Percentiles rank a stretch among this genome's conserved stretches.
Conservation (phyloP, 2,113 vertebrate genomes). For the Silurus glanis region DNA sequence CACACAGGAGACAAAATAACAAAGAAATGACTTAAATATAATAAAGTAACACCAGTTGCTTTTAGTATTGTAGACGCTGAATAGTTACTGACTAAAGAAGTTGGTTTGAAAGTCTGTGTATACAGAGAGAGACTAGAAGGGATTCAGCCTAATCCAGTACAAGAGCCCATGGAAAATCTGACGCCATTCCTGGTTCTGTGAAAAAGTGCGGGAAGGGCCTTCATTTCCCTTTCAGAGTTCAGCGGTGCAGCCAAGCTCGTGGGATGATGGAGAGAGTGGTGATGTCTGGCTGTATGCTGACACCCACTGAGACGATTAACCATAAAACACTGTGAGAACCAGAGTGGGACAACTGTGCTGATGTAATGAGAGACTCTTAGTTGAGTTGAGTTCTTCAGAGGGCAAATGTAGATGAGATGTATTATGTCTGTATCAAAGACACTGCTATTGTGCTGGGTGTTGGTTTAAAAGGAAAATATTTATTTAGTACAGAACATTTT, state of each 20-base stretch:
- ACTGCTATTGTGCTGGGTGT: neutral
- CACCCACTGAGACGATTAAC: conserved; percentile 32
- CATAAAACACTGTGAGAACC: conserved; percentile 30
- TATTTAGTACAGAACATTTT: neutral
- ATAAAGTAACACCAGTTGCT: neutral
- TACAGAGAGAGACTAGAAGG: conserved; percentile 1
- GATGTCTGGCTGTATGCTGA: conserved; percentile 27
- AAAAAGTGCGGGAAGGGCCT: conserved; percentile 34
- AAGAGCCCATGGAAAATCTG: conserved; percentile 38
- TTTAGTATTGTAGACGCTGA: neutral
- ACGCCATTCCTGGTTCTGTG: conserved; percentile 30
- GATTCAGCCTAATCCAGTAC: conserved; percentile 14
- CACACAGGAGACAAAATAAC: neutral
- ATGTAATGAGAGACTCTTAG: conserved; percentile 14
- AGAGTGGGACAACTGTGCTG: conserved; percentile 4
- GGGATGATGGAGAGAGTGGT: conserved; percentile 36
- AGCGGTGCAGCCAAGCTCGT: conserved; percentile 38
- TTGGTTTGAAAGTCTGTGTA: conserved; percentile 6
- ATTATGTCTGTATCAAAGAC: neutral
- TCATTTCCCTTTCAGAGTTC: conserved; percentile 38
- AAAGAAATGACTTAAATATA: no score
- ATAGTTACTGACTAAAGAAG: conserved; percentile 22
- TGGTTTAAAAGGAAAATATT: neutral
- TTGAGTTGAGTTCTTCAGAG: neutral
- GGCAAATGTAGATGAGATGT: conserved; percentile 19